phyloP scores from a whole-genome alignment of 2,888 invertebrate species.

The Eristalinus sepulchralis region DNA sequence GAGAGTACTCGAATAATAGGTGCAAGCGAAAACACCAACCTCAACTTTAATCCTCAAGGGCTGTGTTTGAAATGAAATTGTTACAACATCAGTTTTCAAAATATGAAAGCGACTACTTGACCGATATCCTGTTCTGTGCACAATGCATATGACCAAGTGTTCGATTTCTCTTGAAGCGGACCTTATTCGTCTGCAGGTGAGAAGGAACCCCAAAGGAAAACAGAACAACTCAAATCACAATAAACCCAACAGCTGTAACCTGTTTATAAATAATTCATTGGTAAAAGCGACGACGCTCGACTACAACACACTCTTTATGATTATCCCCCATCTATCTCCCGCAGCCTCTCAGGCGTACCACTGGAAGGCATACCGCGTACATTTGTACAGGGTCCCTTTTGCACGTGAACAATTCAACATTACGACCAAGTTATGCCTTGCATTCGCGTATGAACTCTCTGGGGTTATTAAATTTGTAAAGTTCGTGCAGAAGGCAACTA shows the following conservation, averaged over 20 bases:
- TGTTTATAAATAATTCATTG: not conserved
- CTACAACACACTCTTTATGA: no score
- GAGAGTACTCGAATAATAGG: no score
- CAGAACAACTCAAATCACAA: not conserved
- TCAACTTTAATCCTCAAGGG: no score
- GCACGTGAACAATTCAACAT: not conserved
- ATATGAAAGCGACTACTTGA: no score
- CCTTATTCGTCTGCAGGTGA: no score
- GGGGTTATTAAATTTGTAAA: not conserved
- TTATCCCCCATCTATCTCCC: not conserved
- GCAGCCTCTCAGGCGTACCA: not conserved
- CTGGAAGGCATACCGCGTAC: not conserved
- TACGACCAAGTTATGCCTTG: not conserved
- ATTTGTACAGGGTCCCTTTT: not conserved
- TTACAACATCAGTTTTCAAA: no score
- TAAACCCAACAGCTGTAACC: not conserved
- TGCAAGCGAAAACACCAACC: no score
- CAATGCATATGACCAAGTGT: no score
- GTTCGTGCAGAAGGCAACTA: conserved; percentile 1
- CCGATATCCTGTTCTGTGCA: no score
- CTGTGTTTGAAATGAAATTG: no score
- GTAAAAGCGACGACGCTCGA: not conserved
- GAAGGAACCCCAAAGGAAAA: not conserved
- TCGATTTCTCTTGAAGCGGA: no score
- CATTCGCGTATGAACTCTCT: not conserved